phyloP scores from a whole-genome alignment of 2,797 vertebrate genomes.

The Clarias pachynema region DNA sequence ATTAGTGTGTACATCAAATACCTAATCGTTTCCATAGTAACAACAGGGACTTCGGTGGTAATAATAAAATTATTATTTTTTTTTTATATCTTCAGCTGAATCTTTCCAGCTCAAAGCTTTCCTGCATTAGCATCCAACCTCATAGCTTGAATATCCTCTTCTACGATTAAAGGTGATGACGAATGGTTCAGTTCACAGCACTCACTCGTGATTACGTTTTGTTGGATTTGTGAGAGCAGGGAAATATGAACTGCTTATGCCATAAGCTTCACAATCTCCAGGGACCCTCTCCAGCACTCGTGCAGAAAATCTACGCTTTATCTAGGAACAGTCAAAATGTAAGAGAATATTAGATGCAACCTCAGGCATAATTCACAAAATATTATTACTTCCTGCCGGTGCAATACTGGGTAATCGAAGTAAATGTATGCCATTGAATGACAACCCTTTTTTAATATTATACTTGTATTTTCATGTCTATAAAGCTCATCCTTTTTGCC shows the following conservation, averaged over 20 bases:
- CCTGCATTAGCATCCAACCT: background rate
- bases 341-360: constrained; percentile 10
- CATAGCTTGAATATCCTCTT: background rate
- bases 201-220: constrained; percentile 22
- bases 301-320: background rate
- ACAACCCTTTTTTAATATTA: background rate
- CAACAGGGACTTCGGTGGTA: background rate
- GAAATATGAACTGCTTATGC: constrained; percentile 44
- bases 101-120: background rate
- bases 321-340: background rate
- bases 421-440: background rate
- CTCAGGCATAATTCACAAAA: background rate
- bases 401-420: background rate
- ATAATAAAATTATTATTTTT: background rate
- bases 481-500: background rate
- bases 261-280: constrained; percentile 12
- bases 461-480: background rate
- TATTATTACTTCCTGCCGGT: background rate
- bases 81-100: background rate
- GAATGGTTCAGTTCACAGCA: background rate
- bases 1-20: background rate
- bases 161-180: constrained; percentile 32
- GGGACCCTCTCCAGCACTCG: constrained; percentile 6
- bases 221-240: constrained; percentile 27
- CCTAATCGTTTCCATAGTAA: background rate